A percentile compares a stretch with the other conserved stretches of the same genome.
Conservation (phyloP, 2,113 vertebrate species). For the Hippocampus zosterae region DNA sequence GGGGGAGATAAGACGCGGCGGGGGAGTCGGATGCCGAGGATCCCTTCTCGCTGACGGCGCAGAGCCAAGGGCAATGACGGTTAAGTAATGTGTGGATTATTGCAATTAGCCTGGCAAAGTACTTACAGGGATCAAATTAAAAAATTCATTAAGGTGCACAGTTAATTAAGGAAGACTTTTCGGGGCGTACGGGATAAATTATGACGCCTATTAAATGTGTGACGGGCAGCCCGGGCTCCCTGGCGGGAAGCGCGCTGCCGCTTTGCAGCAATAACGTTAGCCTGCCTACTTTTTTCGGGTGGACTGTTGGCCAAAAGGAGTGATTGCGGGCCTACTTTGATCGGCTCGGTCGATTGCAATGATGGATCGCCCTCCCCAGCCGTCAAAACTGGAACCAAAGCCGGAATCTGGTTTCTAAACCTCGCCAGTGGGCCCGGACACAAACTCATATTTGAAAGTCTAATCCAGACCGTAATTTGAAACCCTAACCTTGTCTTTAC, state of each 20-base stretch:
- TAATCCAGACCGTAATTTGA: too few relatives aligned
- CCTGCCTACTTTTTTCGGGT: slow-evolving; percentile 20
- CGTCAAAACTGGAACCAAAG: too few relatives aligned
- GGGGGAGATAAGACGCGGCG: slow-evolving; percentile 32
- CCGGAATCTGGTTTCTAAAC: too few relatives aligned
- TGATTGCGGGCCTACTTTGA: too few relatives aligned
- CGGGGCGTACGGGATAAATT: slow-evolving; percentile 99
- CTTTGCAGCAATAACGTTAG: slow-evolving; percentile 76
- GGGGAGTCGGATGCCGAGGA: slow-evolving; percentile 64
- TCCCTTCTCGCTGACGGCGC: slow-evolving; percentile 85
- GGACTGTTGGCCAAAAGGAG: background rate
- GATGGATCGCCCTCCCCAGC: too few relatives aligned
- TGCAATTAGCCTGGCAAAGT: slow-evolving; percentile 99
- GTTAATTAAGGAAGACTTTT: slow-evolving; percentile 99
- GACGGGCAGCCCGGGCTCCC: slow-evolving; percentile 93
- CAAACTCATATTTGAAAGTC: too few relatives aligned
- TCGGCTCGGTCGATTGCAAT: too few relatives aligned
- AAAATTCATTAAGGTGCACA: slow-evolving; percentile 99
- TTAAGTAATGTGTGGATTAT: slow-evolving; percentile 99
- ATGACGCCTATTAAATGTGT: slow-evolving; percentile 99
- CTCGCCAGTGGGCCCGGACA: too few relatives aligned
- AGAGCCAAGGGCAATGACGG: slow-evolving; percentile 99
- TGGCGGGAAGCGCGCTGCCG: slow-evolving; percentile 75
- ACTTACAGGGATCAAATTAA: slow-evolving; percentile 99
- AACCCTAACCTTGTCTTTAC: too few relatives aligned